phyloP scores from a whole-genome alignment of 2,113 vertebrate species.

The Hyaena hyaena region DNA sequence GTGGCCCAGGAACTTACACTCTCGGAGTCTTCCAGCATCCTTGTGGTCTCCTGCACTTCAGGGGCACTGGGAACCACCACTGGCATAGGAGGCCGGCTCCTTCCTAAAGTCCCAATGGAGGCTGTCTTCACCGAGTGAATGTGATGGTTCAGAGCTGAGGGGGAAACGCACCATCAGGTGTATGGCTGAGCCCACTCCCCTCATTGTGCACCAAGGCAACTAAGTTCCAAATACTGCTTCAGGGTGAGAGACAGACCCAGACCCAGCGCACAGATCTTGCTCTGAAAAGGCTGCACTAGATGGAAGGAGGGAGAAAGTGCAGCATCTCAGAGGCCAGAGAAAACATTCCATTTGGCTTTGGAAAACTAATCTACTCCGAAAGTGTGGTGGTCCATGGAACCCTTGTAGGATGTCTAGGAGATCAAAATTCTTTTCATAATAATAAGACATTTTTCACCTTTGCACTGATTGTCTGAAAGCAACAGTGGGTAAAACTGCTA shows the following conservation, averaged over 20 bases:
- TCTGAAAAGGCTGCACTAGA: not conserved
- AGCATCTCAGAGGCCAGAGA: not conserved
- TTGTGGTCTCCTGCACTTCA: slow-evolving; percentile 93
- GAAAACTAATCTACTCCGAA: not conserved
- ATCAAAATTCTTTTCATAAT: not conserved
- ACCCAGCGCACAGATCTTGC: not conserved
- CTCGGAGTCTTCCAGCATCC: slow-evolving; percentile 96
- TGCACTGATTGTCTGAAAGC: not conserved
- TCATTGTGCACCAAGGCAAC: not conserved
- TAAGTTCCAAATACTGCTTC: not conserved
- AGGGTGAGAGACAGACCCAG: not conserved
- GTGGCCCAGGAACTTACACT: slow-evolving; percentile 89
- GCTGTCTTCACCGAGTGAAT: slow-evolving; percentile 96
- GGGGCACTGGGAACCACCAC: slow-evolving; percentile 97
- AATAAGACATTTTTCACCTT: not conserved
- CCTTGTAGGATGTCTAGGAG: not conserved
- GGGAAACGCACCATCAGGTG: not conserved
- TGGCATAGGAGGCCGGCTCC: slow-evolving; percentile 94
- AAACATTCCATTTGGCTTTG: not conserved
- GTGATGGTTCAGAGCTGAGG: slow-evolving; percentile 89
- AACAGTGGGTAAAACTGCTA: not conserved
- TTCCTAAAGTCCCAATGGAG: slow-evolving; percentile 95
- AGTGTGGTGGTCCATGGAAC: not conserved
- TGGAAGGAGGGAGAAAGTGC: not conserved
- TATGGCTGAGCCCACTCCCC: not conserved